Evolutionary conservation across 2,888 invertebrate species (phyloP).

Genomic region (Tuberolachnus salignus): DNA sequence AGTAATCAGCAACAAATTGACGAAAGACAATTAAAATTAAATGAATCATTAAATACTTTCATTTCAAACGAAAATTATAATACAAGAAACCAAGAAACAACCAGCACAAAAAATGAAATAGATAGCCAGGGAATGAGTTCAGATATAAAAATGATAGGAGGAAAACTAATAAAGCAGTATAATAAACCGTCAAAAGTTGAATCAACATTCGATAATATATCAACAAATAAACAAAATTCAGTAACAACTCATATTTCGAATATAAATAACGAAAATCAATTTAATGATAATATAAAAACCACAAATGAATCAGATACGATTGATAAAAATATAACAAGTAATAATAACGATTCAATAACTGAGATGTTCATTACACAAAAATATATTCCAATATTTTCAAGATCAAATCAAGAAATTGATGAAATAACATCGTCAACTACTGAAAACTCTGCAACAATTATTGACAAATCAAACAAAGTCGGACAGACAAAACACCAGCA

Average conservation of each 20-base stretch:
- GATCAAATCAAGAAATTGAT: conserved; percentile 44
- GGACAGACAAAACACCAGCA: neutral
- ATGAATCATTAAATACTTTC: neutral
- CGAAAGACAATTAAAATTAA: too few species aligned
- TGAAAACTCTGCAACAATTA: neutral
- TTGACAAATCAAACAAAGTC: neutral
- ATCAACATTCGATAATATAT: neutral
- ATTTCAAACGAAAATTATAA: neutral
- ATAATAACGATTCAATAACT: neutral
- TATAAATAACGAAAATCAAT: neutral
- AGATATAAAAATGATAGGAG: conserved; percentile 58
- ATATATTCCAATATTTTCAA: conserved; percentile 33
- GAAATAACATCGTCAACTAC: conserved; percentile 19
- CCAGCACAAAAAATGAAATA: neutral
- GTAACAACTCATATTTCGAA: neutral
- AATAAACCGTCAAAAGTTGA: neutral
- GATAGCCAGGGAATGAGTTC: neutral
- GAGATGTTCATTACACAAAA: conserved; percentile 40
- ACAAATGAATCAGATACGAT: conserved; percentile 2
- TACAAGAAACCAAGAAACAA: neutral
- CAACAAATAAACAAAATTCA: neutral
- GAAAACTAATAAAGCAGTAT: conserved; percentile 58
- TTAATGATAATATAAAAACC: neutral
- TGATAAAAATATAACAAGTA: neutral
- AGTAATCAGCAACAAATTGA: conserved; percentile 3